Evolutionary conservation across 1,140 invertebrate genomes (phyloP).

Genomic region (Subanguina moxae): DNA sequence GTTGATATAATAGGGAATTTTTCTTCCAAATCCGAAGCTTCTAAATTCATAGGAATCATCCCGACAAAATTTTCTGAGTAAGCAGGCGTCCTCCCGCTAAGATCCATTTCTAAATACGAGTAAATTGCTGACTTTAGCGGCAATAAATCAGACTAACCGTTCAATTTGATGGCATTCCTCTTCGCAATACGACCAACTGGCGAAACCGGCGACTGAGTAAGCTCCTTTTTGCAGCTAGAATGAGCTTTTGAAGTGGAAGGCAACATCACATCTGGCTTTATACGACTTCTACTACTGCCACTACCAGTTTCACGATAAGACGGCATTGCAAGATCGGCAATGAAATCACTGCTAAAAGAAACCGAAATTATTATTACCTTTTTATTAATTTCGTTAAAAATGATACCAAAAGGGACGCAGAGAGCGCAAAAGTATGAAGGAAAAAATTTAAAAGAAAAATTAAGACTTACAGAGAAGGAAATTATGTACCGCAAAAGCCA

Average conservation of each 20-base stretch:
- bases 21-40: background rate
- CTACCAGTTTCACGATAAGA: background rate
- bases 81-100: background rate
- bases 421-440: too few species aligned
- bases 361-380: too few species aligned
- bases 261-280: background rate
- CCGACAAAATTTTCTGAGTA: slow-evolving; percentile 17
- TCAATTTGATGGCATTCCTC: slow-evolving; percentile 37
- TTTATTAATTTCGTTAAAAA: too few species aligned
- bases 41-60: slow-evolving; percentile 9
- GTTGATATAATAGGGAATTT: background rate
- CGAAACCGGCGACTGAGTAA: slow-evolving; percentile 55
- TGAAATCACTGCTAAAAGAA: too few species aligned
- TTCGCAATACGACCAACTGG: slow-evolving; percentile 31
- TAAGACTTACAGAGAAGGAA: too few species aligned
- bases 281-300: background rate
- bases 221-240: background rate
- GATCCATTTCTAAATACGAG: background rate
- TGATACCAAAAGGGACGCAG: too few species aligned
- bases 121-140: background rate
- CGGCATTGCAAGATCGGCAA: background rate
- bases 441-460: too few species aligned
- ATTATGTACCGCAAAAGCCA: too few species aligned
- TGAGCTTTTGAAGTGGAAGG: slow-evolving; percentile 5
- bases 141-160: slow-evolving; percentile 17